Evolutionary conservation across 1,140 invertebrate species (phyloP), one percentile per base, ranked within the genome.

Genomic region (Drosophila hydei): DNA sequence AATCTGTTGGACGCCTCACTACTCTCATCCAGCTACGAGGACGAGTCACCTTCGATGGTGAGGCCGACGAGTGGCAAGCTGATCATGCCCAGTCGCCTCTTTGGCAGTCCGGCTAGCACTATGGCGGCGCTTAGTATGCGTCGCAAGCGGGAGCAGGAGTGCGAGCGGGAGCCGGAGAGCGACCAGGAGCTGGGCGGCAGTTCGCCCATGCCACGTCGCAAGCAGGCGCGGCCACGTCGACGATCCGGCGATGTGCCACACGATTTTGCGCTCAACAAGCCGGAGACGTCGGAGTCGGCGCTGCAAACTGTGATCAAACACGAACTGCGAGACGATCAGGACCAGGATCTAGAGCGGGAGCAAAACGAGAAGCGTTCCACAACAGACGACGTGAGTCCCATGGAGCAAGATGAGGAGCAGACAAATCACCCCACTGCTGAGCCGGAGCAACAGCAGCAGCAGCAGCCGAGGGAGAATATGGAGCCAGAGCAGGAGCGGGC

Each of bases 211-310:
- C 95, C 96, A 1, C 92, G 96, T 25, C 92, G 96, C 33, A 97
- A 97, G 79, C 95, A 97, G 91, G 96, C 96, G 1, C 92, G 96
- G 11, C 96, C 96, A 2, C 91, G 96, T 18, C 92, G 96, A 72
- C 93, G 96, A 75, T 97, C 96, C 0, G 96, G 96, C 0, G 96
- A 97, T 75, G 91, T 93, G 70, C 92, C 94, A 2, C 94, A 95
- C 4, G 95, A 88, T 69, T 88, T 88, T 70, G 75, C 71, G 51
- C 69, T 84, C 1, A 76, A 43, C 51, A 84, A 89, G 16, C 45
- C 79, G 3, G 80, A 89, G 9, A 33, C 75, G 27, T 18, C 19
- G 19, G 23, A 27, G 25, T 36, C 59, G 1, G 8, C 77, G 19
- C 50, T 90, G 40, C 80, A 88, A 72, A 88, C 89, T 81, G 89